Conservation (phyloP, 2,888 invertebrate genomes). For the Horisme vitalbata region DNA sequence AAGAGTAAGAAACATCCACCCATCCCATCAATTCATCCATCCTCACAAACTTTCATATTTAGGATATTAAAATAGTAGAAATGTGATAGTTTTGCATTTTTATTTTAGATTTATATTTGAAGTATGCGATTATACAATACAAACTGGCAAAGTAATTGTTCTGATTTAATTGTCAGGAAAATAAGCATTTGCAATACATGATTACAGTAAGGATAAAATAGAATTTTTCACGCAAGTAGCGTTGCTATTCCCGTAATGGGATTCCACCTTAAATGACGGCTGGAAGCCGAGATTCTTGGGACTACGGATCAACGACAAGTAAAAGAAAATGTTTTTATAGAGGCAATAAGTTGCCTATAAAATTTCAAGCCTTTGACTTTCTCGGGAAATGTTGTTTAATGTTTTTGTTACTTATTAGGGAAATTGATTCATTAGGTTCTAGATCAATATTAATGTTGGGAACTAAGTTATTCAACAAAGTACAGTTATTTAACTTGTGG, state of each 20-base stretch:
- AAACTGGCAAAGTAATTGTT: conserved; percentile 23
- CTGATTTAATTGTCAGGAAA: conserved; percentile 21
- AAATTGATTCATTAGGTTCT: too few species aligned
- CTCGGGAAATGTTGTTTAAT: conserved; percentile 9
- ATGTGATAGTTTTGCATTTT: too few species aligned
- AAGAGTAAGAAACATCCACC: too few species aligned
- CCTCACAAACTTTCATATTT: too few species aligned
- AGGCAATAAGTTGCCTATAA: conserved; percentile 47
- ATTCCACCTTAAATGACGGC: conserved; percentile 57
- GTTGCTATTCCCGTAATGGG: conserved; percentile 55
- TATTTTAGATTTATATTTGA: too few species aligned
- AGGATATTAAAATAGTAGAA: too few species aligned
- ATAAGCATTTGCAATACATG: conserved; percentile 16
- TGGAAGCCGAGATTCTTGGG: conserved; percentile 45
- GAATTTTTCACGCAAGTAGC: conserved; percentile 58
- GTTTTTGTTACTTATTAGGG: too few species aligned
- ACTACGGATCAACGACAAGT: conserved; percentile 39
- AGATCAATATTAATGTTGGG: too few species aligned
- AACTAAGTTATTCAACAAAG: too few species aligned
- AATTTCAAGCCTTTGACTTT: conserved; percentile 16
- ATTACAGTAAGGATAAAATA: conserved; percentile 50
- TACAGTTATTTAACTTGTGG: too few species aligned
- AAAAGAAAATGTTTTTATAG: conserved; percentile 58
- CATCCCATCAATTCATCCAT: too few species aligned
- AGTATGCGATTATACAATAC: not conserved